Conservation (phyloP, 1,140 invertebrate species). For the Drosophila bipectinata region DNA sequence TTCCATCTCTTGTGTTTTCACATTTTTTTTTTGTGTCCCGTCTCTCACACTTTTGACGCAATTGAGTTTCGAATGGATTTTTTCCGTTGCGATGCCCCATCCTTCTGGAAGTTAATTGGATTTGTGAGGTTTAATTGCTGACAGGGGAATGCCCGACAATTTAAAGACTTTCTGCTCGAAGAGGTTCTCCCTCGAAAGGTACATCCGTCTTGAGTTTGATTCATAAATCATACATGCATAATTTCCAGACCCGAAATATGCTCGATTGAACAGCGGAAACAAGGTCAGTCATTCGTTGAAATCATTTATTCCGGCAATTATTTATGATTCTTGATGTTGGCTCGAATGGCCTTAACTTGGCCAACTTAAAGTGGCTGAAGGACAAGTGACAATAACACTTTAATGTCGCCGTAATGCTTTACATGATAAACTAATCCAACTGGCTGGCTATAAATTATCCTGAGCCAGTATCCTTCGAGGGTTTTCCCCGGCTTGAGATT, state of each 20-base stretch:
- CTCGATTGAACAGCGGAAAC: slow-evolving; percentile 42
- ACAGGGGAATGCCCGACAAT: slow-evolving; percentile 19
- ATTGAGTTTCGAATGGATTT: slow-evolving; percentile 53
- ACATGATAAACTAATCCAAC: slow-evolving; percentile 41
- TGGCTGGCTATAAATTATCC: slow-evolving; percentile 43
- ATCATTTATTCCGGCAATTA: slow-evolving; percentile 43
- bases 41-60: slow-evolving; percentile 47
- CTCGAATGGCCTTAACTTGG: slow-evolving; percentile 8
- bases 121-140: slow-evolving; percentile 62
- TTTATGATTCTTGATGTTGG: slow-evolving; percentile 33
- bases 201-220: background rate
- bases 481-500: slow-evolving; percentile 41
- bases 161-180: background rate
- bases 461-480: slow-evolving; percentile 30
- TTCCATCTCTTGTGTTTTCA: slow-evolving; percentile 21
- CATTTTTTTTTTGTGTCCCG: slow-evolving; percentile 9
- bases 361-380: slow-evolving; percentile 9
- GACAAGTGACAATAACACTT: slow-evolving; percentile 17
- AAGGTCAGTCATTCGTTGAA: slow-evolving; percentile 35
- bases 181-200: too few relatives aligned
- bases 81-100: slow-evolving; percentile 1
- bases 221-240: background rate
- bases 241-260: slow-evolving; percentile 11
- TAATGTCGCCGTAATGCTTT: slow-evolving; percentile 23
- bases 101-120: slow-evolving; percentile 57